A percentile compares a stretch with the other conserved stretches of the same genome.
These are phyloP conservation scores for Oryzias celebensis DNA, from an alignment of 2,113 vertebrate species.

Conservation along the genomic window DNA sequence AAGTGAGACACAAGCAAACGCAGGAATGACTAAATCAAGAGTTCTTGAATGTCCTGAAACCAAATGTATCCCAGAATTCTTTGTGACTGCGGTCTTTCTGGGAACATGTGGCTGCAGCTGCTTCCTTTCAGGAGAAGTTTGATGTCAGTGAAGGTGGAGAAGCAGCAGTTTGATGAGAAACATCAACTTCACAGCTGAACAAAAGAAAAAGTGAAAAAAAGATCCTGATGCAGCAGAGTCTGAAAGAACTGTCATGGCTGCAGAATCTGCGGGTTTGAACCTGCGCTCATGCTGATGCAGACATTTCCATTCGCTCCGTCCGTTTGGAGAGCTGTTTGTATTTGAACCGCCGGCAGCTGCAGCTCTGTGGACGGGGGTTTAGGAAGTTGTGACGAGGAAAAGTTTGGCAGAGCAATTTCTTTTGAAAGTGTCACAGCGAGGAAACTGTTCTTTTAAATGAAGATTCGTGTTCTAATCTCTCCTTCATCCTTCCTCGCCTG, in stretches of 20 bases:
- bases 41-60: no score
- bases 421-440: neutral
- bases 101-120: no score
- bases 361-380: conserved; percentile 14
- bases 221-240: neutral
- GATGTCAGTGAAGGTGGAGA: no score
- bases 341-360: neutral
- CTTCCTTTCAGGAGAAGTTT: no score
- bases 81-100: no score
- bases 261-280: neutral
- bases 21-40: no score
- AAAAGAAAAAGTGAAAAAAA: no score
- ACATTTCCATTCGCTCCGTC: conserved; percentile 2
- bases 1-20: no score
- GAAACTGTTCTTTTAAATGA: conserved; percentile 48
- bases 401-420: conserved; percentile 2
- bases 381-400: conserved; percentile 23
- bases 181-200: no score
- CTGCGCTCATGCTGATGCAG: neutral
- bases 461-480: conserved; percentile 46
- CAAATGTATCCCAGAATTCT: no score
- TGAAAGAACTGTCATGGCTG: no score
- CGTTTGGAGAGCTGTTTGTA: neutral
- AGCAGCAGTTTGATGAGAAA: no score
- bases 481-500: conserved; percentile 5